phyloP scores from a whole-genome alignment of 2,113 vertebrate species.

The Oostethus manadensis region DNA sequence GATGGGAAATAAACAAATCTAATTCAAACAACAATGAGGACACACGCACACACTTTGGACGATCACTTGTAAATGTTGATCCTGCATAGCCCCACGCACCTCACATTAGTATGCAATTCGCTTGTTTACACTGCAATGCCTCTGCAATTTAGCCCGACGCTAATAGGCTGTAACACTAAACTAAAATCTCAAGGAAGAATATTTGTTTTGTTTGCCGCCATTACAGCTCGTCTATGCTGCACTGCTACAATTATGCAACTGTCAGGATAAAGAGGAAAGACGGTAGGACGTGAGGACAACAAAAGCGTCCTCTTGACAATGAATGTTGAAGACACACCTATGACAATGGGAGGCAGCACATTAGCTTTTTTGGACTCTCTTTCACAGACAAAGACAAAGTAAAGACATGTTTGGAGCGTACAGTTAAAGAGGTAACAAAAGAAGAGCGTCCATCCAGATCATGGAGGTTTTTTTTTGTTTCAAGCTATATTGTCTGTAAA shows the following conservation, averaged over 20 bases:
- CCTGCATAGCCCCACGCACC: conserved; percentile 47
- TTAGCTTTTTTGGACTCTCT: conserved; percentile 47
- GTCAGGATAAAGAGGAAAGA: conserved; percentile 18
- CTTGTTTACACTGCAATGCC: conserved; percentile 31
- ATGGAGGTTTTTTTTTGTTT: conserved; percentile 5
- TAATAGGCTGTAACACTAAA: conserved; percentile 12
- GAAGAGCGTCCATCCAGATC: conserved; percentile 6
- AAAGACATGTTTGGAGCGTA: conserved; percentile 13
- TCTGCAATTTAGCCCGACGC: conserved; percentile 21
- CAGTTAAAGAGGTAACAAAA: conserved; percentile 39
- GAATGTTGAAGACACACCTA: background rate
- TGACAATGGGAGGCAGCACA: conserved; percentile 45
- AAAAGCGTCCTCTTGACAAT: background rate
- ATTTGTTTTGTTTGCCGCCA: background rate
- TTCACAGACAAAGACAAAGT: conserved; percentile 29
- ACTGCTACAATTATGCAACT: conserved; percentile 24
- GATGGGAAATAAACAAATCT: conserved; percentile 19
- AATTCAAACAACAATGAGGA: background rate
- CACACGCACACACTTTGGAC: conserved; percentile 16
- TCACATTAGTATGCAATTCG: conserved; percentile 39
- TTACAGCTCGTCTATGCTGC: conserved; percentile 21
- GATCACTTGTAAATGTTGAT: conserved; percentile 48
- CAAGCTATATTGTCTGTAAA: conserved; percentile 38
- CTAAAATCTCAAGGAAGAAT: conserved; percentile 14
- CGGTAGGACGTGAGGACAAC: background rate